Evolutionary conservation across 2,888 invertebrate genomes (phyloP), one percentile per base, ranked within the genome.

Genomic region (Diaperis boleti): DNA sequence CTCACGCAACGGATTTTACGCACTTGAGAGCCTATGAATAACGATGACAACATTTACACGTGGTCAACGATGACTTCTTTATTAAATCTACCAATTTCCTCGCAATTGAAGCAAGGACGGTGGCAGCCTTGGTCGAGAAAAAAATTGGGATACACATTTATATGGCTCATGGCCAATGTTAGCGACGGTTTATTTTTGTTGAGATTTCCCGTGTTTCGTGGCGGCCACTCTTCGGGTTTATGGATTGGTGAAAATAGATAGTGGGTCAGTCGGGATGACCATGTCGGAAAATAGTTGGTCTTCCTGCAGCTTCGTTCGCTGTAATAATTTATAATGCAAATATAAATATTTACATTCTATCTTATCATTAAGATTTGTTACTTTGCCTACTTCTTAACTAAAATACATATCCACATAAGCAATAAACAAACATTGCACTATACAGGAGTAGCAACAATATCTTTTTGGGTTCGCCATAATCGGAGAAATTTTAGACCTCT

Each of bases 11-110:
- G 18, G 14, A 60, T 60, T 59, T 59, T 59, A 59, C 31, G 59
- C 57, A 47, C 37, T 45, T 39, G 7, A 41, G 59, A 41, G 13
- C 26, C 60, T 44, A 42, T 42, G 60, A 59, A 60, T 60, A 60
- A 60, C 59, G 20, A 41, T 59, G 59, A 59, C 59, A 44, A n/a
- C 55, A 56, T 22, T 4, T 13, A 18, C 52, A 56, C 55, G 18
- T 42, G 44, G 49, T 33, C 17, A 15, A 17, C 29, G 49, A 59
- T 37, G 49, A 39, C 37, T 52, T 22, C 49, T 35, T 35, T n/a
- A n/a, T n/a, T 39, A 26, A 57, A 57, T 57, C 37, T 20, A 47
- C 39, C 45, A 31, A 35, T 50, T 59, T 49, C 47, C 50, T 49
- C 20, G 42, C 41, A 49, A 59, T 59, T 59, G 39, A 59, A 39